Evolutionary conservation across 1,140 invertebrate genomes (phyloP), one percentile per base, ranked within the genome.

Genomic region (Diorhabda carinulata): DNA sequence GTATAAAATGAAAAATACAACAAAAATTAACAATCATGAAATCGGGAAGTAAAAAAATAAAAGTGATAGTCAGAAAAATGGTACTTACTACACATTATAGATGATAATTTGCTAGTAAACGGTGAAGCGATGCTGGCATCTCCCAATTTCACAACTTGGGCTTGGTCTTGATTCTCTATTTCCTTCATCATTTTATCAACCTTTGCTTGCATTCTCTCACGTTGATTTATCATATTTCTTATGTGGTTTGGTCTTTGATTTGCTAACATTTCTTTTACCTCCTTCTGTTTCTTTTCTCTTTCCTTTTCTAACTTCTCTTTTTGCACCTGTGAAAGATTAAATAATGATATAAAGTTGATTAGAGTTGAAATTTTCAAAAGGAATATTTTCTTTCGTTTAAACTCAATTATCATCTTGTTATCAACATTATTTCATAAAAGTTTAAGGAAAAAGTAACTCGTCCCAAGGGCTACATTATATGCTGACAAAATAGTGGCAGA

Each of bases 71-170:
- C 25, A 25, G 25, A 25, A 25, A 25, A 25, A 25, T 25, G 25
- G 25, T 72, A 85, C 90, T 88, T 85, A 97, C 94, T 96, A 83
- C 97, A 98, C 79, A 94, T 89, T 79, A 99, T 97, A 44, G 97
- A 98, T 2, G 97, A 98, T 64, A 96, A 87, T 84, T 97, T 97
- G 72, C 97, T 98, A 2, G 98, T 99, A 80, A 99, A 99, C 2
- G 98, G 98, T 9, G 98, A 97, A 4, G 98, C 98, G 69, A 99
- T 98, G 73, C 96, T 98, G 6, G 98, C 98, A 85, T 99, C 98
- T 9, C 98, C 98, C 47, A 99, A 83, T 81, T 97, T 93, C 0
- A 99, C 96, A 58, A 99, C 85, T 73, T 92, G 90, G 6, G 90
- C 87, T 72, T 91, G 89, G 66, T 98, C 95, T 72, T 93, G 89